These are phyloP conservation scores for Neelides sp. DNA, from an alignment of 1,140 invertebrate genomes.

Conservation along the genomic window DNA sequence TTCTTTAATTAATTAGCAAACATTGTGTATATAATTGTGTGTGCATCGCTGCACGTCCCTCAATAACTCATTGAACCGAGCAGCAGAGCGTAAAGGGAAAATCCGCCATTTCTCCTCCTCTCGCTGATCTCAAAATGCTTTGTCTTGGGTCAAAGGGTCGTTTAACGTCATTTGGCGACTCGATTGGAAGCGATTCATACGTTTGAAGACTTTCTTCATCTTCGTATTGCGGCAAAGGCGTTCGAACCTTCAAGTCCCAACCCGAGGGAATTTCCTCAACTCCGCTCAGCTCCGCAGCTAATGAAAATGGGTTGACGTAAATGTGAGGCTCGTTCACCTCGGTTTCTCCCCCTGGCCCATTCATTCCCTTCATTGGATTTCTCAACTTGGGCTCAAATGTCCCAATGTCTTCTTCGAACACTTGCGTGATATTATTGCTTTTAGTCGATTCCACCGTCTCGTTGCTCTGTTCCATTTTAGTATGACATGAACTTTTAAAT, in stretches of 20 bases:
- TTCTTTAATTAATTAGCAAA: too few relatives aligned
- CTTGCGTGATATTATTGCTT: constrained; percentile 8
- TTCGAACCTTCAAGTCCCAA: constrained; percentile 10
- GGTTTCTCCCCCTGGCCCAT: background rate
- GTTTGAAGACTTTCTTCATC: too few relatives aligned
- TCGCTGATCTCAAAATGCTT: too few relatives aligned
- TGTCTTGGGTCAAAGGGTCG: too few relatives aligned
- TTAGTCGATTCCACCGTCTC: constrained; percentile 1
- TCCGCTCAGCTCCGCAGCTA: constrained; percentile 18
- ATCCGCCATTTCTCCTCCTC: too few relatives aligned
- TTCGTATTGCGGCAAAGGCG: constrained; percentile 17
- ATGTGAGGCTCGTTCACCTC: constrained; percentile 2
- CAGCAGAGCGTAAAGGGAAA: too few relatives aligned
- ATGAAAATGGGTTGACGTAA: constrained; percentile 25
- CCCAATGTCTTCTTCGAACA: constrained; percentile 26
- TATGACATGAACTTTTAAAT: background rate
- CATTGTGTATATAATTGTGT: too few relatives aligned
- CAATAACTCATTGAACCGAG: too few relatives aligned
- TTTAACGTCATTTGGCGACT: too few relatives aligned
- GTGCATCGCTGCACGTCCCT: too few relatives aligned
- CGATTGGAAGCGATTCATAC: too few relatives aligned
- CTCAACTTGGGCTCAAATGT: constrained; percentile 21
- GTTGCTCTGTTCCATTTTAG: constrained; percentile 7
- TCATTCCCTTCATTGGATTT: background rate
- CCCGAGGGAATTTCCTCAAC: constrained; percentile 2